Base-by-base conservation (phyloP, 2,888 invertebrate species). In the Iselma pallidipennis region DNA sequence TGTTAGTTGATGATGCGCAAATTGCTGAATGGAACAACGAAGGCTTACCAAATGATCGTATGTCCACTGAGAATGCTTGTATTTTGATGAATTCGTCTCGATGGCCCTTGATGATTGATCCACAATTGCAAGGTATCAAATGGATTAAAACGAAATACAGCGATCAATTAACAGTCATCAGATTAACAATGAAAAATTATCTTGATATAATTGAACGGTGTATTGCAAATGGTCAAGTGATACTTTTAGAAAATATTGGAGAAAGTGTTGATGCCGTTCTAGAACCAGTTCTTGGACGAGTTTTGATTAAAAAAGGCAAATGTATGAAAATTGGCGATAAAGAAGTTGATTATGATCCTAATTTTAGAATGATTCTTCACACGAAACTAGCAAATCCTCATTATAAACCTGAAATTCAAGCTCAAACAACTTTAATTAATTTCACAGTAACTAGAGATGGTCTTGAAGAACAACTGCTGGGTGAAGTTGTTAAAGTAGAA, bases 331-430 rank as follows among this genome's bases (percentile, higher is more conserved):
- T 97, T 66, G 96, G 96, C 1, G 96, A 96, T 78, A 91, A 91
- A 76, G 96, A 97, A 82, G 89, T 97, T 26, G 96, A 96, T 79
- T 96, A 89, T 80, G 89, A 94, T 82, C 87, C 88, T 0, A 85
- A 84, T 50, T 97, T 97, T 82, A 87, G 91, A 9, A 83, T 97
- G 4, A 89, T 97, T 66, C 80, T 97, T 0, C 96, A 97, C 78
- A 96, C 96, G 0, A 97, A 97, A 82, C 82, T 97, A 63, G 95
- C 94, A 1, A 97, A 97, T 83, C 96, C 96, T 0, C 96, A 96
- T 82, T 97, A 96, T 79, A 95, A 96, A 77, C 96, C 96, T 0
- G 96, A 97, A 83, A 93, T 96, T 89, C 96, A 97, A 82, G 96
- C 96, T 0, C 96, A 97, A 82, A 92, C 95, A 6, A 96, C 96